Evolutionary conservation across 2,888 invertebrate species (phyloP).

Genomic region (Diadegma fenestrale): DNA sequence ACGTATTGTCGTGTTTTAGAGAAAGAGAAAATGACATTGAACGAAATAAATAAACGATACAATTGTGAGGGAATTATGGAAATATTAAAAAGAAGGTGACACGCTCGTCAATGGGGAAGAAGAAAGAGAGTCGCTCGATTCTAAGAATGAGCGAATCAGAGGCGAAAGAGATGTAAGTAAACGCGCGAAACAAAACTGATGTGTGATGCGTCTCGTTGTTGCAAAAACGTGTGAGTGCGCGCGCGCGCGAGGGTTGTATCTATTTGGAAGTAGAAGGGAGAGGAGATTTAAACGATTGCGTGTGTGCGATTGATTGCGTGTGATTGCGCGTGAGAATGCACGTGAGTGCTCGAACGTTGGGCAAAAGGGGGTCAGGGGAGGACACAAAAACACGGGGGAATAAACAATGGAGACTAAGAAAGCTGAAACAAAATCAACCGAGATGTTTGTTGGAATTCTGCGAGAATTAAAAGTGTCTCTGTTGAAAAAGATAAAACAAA

Average conservation of each 20-base stretch:
- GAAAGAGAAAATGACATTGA: conserved; percentile 56
- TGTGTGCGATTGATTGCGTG: conserved; percentile 61
- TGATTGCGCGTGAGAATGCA: conserved; percentile 63
- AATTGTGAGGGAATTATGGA: conserved; percentile 1
- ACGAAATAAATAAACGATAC: conserved; percentile 83
- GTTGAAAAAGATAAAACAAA: conserved; percentile 60
- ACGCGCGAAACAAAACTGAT: conserved; percentile 63
- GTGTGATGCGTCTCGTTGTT: conserved; percentile 68
- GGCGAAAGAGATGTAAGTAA: conserved; percentile 42
- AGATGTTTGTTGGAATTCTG: conserved; percentile 72
- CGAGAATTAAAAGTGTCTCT: conserved; percentile 73
- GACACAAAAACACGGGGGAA: conserved; percentile 66
- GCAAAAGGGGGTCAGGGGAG: conserved; percentile 40
- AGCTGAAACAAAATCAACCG: conserved; percentile 81
- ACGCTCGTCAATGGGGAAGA: conserved; percentile 70
- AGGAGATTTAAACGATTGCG: conserved; percentile 41
- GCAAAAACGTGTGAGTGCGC: conserved; percentile 29
- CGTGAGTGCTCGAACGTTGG: conserved; percentile 66
- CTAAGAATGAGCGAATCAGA: conserved; percentile 52
- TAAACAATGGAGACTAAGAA: conserved; percentile 74
- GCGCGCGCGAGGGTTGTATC: conserved; percentile 41
- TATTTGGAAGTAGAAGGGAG: conserved; percentile 13
- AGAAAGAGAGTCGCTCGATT: conserved; percentile 74
- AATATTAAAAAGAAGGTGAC: conserved; percentile 68
- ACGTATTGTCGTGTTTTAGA: conserved; percentile 40